Conservation (phyloP, 2,797 vertebrate genomes). For the Nannoperca australis region DNA sequence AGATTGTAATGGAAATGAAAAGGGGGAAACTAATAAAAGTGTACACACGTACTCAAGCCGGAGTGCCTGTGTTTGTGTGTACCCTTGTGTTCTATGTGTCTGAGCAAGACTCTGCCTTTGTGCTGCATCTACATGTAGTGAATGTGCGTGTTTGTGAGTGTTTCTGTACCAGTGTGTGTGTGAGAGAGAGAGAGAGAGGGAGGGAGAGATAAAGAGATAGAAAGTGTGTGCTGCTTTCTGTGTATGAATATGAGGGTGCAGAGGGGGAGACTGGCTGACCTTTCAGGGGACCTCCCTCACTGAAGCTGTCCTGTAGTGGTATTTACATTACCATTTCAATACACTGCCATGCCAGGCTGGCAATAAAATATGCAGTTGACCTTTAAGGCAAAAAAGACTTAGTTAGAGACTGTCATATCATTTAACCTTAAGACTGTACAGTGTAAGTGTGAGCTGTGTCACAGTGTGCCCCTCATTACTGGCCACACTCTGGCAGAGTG, state of each 20-base stretch:
- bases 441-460: slow-evolving; percentile 71
- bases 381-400: slow-evolving; percentile 86
- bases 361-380: slow-evolving; percentile 88
- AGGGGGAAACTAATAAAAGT: slow-evolving; percentile 48
- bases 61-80: slow-evolving; percentile 30
- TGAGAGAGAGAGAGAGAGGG: no score
- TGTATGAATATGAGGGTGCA: slow-evolving; percentile 45
- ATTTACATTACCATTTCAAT: slow-evolving; percentile 89
- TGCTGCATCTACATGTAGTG: slow-evolving; percentile 19
- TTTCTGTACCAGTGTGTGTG: slow-evolving; percentile 3
- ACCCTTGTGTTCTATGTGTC: neutral
- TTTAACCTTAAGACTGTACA: slow-evolving; percentile 86
- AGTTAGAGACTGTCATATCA: slow-evolving; percentile 86
- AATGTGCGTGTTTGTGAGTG: slow-evolving; percentile 4
- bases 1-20: slow-evolving; percentile 56
- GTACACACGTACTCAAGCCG: slow-evolving; percentile 23
- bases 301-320: slow-evolving; percentile 84
- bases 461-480: slow-evolving; percentile 82
- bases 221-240: slow-evolving; percentile 9
- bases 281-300: slow-evolving; percentile 80
- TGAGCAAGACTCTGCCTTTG: slow-evolving; percentile 28
- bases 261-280: slow-evolving; percentile 76
- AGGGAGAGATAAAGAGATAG: no score
- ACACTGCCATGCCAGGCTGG: slow-evolving; percentile 76
- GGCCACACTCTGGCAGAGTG: slow-evolving; percentile 74